Base-by-base conservation (phyloP, 1,140 invertebrate species). In the Drosophila parvula region DNA sequence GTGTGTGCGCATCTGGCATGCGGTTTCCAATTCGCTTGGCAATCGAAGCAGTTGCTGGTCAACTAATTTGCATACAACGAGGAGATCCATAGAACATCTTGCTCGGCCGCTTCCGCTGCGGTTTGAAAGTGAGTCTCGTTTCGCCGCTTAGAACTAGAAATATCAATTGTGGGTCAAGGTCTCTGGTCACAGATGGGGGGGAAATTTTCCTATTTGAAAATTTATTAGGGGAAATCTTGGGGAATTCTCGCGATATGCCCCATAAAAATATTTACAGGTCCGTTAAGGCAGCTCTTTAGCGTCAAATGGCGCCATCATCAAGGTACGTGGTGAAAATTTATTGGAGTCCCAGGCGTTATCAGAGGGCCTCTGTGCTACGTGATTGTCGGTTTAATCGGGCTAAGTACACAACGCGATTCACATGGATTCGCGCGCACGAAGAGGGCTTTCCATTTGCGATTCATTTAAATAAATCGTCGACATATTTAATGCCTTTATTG, bases 271-370 rank as follows among this genome's bases (percentile, higher is more conserved):
- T 79, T 88, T 68, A 86, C 55, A 40, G 51, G 44, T 48, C 64
- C 61, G 69, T 89, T 78, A 74, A 57, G 68, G 41, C 22, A 64
- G 45, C 59, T 73, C 44, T 50, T 50, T 71, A 73, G 67, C 65
- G 68, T 71, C 67, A 77, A 88, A 82, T 82, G 83, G 79, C 82
- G 76, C 83, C 76, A 86, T 80, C 79, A 88, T 64, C 47, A 57
- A 55, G 34, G 55, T 89, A 89, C 85, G 84, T 89, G 85, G 84
- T 89, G 85, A 81, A 89, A 89, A 89, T 89, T 77, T 56, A 80
- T 80, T 84, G 61, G 55, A 53, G 32, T 60, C 47, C 81, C 70
- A 65, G 48, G 53, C 64, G 68, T 68, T 85, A 81, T 85, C 82
- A 78, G 67, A 62, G 56, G 74, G 58, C 59, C 69, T 55, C 51